Evolutionary conservation across 2,797 vertebrate species (phyloP).

Genomic region (Gallinago solitaria): DNA sequence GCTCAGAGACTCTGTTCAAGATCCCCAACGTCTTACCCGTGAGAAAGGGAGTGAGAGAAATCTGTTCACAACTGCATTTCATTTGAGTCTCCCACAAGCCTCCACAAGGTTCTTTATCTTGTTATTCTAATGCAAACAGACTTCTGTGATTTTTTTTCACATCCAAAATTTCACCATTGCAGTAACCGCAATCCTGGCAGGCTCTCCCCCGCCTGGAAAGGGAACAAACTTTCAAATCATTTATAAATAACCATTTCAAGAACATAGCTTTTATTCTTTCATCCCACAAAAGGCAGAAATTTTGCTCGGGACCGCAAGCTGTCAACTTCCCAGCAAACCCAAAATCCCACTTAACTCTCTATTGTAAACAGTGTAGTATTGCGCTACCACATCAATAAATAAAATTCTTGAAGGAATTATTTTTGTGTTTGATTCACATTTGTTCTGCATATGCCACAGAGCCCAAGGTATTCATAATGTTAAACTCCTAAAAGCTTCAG

Average conservation of each 20-base stretch:
- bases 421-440: conserved; percentile 74
- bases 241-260: conserved; percentile 78
- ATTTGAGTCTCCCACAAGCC: conserved; percentile 7
- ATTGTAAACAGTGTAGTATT: conserved; percentile 76
- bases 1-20: not conserved
- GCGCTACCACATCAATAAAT: conserved; percentile 76
- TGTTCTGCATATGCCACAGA: conserved; percentile 77
- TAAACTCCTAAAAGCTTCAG: conserved; percentile 20
- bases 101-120: conserved; percentile 59
- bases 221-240: conserved; percentile 73
- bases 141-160: conserved; percentile 56
- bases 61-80: not conserved
- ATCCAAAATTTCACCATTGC: conserved; percentile 64
- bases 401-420: conserved; percentile 72
- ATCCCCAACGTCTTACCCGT: not conserved
- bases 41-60: conserved; percentile 22
- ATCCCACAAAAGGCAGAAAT: conserved; percentile 74
- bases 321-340: conserved; percentile 73
- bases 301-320: conserved; percentile 70
- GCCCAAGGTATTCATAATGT: conserved; percentile 62
- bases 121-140: conserved; percentile 72
- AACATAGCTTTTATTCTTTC: conserved; percentile 72
- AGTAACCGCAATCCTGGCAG: conserved; percentile 69
- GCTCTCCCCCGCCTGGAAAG: conserved; percentile 45
- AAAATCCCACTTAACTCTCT: conserved; percentile 71